Conservation (phyloP, 2,797 vertebrate species). For the Diglossa cyanea region DNA sequence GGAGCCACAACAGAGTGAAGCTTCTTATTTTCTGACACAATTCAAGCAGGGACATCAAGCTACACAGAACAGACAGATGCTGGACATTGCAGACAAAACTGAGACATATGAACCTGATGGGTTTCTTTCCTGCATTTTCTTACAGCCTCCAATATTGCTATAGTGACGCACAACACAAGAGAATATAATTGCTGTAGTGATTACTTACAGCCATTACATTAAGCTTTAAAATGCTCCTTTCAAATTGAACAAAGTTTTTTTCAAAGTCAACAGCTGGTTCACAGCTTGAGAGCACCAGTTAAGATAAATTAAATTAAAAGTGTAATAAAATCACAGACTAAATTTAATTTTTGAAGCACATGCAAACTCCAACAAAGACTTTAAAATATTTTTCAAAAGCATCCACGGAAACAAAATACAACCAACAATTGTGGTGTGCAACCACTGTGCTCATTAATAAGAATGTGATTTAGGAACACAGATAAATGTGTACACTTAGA, state of each 20-base stretch:
- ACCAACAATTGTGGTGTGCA: neutral
- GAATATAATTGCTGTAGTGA: slow-evolving; percentile 66
- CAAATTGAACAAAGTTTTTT: slow-evolving; percentile 82
- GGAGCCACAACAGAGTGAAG: neutral
- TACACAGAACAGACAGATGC: neutral
- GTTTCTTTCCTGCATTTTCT: neutral
- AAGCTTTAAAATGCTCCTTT: slow-evolving; percentile 76
- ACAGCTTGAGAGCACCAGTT: slow-evolving; percentile 80
- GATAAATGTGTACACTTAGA: neutral
- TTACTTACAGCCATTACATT: slow-evolving; percentile 76
- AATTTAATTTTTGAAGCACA: slow-evolving; percentile 77
- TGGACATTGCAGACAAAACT: neutral
- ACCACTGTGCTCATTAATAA: neutral
- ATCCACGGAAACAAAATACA: slow-evolving; percentile 59
- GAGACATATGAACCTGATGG: neutral
- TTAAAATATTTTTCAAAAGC: slow-evolving; percentile 68
- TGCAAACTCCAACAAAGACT: slow-evolving; percentile 58
- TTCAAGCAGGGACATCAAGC: neutral
- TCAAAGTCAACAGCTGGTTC: slow-evolving; percentile 82
- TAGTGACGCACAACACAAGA: neutral
- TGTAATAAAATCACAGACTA: slow-evolving; percentile 80
- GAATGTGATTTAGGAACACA: neutral
- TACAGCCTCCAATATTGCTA: neutral
- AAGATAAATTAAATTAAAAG: slow-evolving; percentile 84
- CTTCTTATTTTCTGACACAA: neutral